Conservation (phyloP, 2,113 vertebrate species). For the Sialia sialis region DNA sequence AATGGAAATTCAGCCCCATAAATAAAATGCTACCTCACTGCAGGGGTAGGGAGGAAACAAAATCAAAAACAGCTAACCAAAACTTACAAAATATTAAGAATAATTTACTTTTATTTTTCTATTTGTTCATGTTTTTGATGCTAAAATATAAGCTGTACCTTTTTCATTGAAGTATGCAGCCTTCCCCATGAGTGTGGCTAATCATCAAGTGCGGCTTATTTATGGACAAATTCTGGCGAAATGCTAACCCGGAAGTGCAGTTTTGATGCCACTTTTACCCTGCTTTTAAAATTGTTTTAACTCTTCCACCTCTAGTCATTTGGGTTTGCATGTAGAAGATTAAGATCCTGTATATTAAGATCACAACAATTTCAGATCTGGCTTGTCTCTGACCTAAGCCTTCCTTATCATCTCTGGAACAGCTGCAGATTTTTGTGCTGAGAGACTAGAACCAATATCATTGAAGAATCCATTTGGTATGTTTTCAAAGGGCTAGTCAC, state of each 20-base stretch:
- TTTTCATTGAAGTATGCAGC: too few species aligned
- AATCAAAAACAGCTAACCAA: not conserved
- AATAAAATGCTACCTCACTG: not conserved
- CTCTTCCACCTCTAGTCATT: not conserved
- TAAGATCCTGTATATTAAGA: not conserved
- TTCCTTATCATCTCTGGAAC: not conserved
- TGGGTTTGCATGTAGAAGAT: not conserved
- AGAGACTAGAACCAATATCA: not conserved
- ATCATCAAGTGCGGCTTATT: too few species aligned
- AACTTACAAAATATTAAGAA: not conserved
- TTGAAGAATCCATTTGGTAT: not conserved
- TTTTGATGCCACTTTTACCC: not conserved
- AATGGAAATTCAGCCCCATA: not conserved
- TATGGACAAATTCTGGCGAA: too few species aligned
- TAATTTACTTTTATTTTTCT: not conserved
- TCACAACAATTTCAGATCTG: not conserved
- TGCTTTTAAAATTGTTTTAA: not conserved
- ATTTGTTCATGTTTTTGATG: not conserved
- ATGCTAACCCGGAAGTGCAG: too few species aligned
- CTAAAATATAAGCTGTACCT: too few species aligned
- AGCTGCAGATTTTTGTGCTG: conserved; percentile 44
- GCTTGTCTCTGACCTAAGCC: not conserved
- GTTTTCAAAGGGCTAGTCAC: not conserved
- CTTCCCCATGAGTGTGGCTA: too few species aligned
- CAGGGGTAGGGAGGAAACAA: fast-evolving